Evolutionary conservation across 2,113 vertebrate species (phyloP).

Genomic region (western clawed frog (Xenopus tropicalis)): DNA sequence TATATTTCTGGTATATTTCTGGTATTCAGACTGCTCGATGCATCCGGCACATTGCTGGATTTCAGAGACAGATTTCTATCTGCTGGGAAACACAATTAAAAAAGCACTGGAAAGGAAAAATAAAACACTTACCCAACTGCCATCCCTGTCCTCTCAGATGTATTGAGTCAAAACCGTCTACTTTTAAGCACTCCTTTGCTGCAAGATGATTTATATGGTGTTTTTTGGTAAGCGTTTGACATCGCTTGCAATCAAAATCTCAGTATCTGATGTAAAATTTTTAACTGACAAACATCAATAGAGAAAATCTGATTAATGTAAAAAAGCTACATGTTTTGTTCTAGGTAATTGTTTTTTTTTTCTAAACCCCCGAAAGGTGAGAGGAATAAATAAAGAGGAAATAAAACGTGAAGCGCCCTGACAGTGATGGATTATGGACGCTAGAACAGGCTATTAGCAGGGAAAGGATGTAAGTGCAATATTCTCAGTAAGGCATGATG

Average conservation of each 20-base stretch:
- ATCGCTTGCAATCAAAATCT: slow-evolving; percentile 22
- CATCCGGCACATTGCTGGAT: slow-evolving; percentile 9
- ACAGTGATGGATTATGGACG: slow-evolving; percentile 72
- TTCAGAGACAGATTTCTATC: not conserved
- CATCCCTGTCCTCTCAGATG: slow-evolving; percentile 13
- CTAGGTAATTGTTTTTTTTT: slow-evolving; percentile 49
- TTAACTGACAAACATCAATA: slow-evolving; percentile 26
- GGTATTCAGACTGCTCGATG: not conserved
- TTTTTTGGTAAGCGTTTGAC: slow-evolving; percentile 34
- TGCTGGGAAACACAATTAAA: slow-evolving; percentile 19
- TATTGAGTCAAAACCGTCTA: not conserved
- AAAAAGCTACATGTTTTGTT: slow-evolving; percentile 46
- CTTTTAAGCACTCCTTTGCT: slow-evolving; percentile 29
- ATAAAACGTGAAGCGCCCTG: slow-evolving; percentile 62
- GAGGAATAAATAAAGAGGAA: slow-evolving; percentile 58
- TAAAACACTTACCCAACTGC: slow-evolving; percentile 4
- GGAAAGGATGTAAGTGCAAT: slow-evolving; percentile 60
- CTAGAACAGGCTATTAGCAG: slow-evolving; percentile 72
- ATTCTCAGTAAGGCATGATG: slow-evolving; percentile 52
- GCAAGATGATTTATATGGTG: slow-evolving; percentile 32
- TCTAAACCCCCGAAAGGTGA: slow-evolving; percentile 52
- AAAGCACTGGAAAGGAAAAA: not conserved
- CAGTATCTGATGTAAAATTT: slow-evolving; percentile 8
- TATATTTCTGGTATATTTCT: slow-evolving; percentile 44
- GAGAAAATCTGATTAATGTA: slow-evolving; percentile 30